Evolutionary conservation across 2,888 invertebrate species (phyloP).

Genomic region (Nymphalis c-album): DNA sequence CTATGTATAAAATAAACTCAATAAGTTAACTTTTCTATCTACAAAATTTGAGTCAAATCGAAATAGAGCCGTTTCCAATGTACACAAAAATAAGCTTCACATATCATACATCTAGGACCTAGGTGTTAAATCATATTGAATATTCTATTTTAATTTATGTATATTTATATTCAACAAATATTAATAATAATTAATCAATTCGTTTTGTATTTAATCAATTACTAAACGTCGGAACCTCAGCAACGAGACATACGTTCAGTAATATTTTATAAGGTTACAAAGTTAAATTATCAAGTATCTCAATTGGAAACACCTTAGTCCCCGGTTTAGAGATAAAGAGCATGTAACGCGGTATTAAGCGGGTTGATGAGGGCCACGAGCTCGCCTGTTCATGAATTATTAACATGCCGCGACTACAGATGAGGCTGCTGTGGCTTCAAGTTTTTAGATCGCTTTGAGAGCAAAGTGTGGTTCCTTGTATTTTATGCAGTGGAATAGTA

Average conservation of each 20-base stretch:
- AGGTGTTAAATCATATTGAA: no score
- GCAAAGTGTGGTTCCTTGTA: slow-evolving; percentile 21
- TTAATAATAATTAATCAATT: no score
- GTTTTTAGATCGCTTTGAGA: slow-evolving; percentile 30
- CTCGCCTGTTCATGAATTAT: slow-evolving; percentile 28
- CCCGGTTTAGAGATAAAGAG: slow-evolving; percentile 20
- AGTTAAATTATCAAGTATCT: slow-evolving; percentile 13
- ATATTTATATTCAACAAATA: no score
- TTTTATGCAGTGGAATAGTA: slow-evolving; percentile 22
- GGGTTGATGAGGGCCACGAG: slow-evolving; percentile 27
- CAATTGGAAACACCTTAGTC: slow-evolving; percentile 19
- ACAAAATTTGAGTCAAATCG: no score
- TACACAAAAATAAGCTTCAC: no score
- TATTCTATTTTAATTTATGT: no score
- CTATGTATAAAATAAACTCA: no score
- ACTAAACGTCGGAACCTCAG: no score
- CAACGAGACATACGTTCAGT: background rate
- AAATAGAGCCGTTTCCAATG: no score
- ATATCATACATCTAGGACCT: no score
- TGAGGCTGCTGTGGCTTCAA: slow-evolving; percentile 22
- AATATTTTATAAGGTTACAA: slow-evolving; percentile 1
- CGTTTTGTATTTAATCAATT: no score
- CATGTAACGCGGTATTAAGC: slow-evolving; percentile 29
- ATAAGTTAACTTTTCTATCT: no score
- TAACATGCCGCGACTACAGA: slow-evolving; percentile 27